phyloP scores from a whole-genome alignment of 2,113 vertebrate species.

The Penelope pileata region DNA sequence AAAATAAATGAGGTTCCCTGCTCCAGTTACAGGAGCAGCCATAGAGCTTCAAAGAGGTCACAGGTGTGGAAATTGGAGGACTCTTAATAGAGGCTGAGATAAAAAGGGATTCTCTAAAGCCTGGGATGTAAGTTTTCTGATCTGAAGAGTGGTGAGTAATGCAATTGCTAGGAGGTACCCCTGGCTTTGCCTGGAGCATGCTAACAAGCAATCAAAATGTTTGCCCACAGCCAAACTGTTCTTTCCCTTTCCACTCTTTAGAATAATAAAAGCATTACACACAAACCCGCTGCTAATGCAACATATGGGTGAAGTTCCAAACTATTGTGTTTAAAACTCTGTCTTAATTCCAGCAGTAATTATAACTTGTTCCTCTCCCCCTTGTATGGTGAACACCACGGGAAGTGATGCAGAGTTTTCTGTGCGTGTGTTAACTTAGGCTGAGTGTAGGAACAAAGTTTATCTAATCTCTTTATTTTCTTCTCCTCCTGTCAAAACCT shows the following conservation, averaged over 20 bases:
- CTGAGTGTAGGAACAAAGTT: not conserved
- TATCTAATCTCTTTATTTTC: not conserved
- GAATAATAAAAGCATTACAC: slow-evolving; percentile 53
- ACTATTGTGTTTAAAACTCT: slow-evolving; percentile 59
- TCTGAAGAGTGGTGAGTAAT: slow-evolving; percentile 51
- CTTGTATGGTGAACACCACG: not conserved
- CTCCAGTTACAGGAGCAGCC: slow-evolving; percentile 18
- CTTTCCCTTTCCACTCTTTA: slow-evolving; percentile 44
- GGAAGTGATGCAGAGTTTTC: slow-evolving; percentile 55
- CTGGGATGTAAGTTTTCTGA: slow-evolving; percentile 43
- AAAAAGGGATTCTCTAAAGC: slow-evolving; percentile 41
- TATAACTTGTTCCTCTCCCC: slow-evolving; percentile 10
- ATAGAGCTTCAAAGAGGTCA: slow-evolving; percentile 60
- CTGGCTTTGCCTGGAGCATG: slow-evolving; percentile 39
- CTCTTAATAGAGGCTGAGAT: slow-evolving; percentile 48
- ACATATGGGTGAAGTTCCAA: slow-evolving; percentile 61
- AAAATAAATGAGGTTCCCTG: not conserved
- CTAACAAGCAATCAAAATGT: slow-evolving; percentile 40
- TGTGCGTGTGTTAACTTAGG: not conserved
- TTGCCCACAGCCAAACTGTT: slow-evolving; percentile 58
- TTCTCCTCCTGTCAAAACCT: slow-evolving; percentile 2
- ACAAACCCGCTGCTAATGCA: slow-evolving; percentile 55
- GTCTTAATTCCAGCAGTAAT: slow-evolving; percentile 55
- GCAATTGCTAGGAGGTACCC: slow-evolving; percentile 54
- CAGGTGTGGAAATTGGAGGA: slow-evolving; percentile 62